Evolutionary conservation across 2,797 vertebrate species (phyloP).

Genomic region (Pseudotriccus pelzelni): DNA sequence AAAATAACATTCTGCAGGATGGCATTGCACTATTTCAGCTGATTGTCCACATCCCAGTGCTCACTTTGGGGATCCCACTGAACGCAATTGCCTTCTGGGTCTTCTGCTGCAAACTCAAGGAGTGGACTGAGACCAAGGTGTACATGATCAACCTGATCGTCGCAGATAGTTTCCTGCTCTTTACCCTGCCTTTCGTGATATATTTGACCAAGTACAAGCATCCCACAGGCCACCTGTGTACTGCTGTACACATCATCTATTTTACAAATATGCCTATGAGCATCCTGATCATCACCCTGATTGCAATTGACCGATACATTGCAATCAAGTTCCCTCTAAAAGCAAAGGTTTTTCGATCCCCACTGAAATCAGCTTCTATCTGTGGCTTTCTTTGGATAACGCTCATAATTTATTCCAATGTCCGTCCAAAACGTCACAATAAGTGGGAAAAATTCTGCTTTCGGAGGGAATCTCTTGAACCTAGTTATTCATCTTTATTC

Average conservation of each 20-base stretch:
- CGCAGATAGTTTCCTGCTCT: constrained; percentile 13
- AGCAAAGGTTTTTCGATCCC: constrained; percentile 22
- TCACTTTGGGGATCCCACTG: constrained; percentile 3
- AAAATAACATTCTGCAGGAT: fast-evolving
- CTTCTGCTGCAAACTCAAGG: constrained; percentile 47
- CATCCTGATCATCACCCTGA: background rate
- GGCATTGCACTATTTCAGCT: background rate
- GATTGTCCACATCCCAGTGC: background rate
- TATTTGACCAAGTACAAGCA: background rate
- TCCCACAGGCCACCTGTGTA: background rate
- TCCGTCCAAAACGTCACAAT: fast-evolving
- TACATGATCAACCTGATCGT: constrained; percentile 54
- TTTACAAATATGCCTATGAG: constrained; percentile 45
- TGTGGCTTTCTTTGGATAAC: constrained; percentile 33
- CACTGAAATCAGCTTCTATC: constrained; percentile 7
- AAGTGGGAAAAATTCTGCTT: background rate
- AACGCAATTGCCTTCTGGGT: constrained; percentile 4
- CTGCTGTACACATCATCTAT: background rate
- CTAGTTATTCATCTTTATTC: fast-evolving
- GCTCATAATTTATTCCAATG: fast-evolving
- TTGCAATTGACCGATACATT: constrained; percentile 19
- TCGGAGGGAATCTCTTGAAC: fast-evolving
- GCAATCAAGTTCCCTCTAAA: constrained; percentile 53
- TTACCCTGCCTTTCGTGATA: background rate
- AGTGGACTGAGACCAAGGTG: constrained; percentile 37